Conservation (phyloP, 2,113 vertebrate species). For the Ameiurus melas region DNA sequence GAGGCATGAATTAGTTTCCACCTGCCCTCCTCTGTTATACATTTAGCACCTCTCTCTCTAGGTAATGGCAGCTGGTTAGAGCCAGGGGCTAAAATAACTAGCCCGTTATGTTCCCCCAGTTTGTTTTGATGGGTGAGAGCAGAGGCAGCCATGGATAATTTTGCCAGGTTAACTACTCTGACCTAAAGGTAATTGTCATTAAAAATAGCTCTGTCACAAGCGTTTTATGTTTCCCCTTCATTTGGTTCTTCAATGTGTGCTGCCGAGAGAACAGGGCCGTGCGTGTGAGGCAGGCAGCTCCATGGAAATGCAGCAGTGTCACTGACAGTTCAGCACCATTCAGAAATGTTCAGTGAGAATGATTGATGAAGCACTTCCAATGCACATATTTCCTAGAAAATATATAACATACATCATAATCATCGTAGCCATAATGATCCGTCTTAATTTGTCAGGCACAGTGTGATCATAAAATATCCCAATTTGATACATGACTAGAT, state of each 20-base stretch:
- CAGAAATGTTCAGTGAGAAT: constrained; percentile 8
- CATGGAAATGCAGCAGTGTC: constrained; percentile 4
- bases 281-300: constrained; percentile 14
- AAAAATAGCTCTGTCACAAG: constrained; percentile 54
- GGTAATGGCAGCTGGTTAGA: constrained; percentile 53
- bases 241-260: constrained; percentile 40
- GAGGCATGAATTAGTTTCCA: constrained; percentile 59
- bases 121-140: constrained; percentile 50
- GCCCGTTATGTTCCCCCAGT: constrained; percentile 52
- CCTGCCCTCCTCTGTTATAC: constrained; percentile 56
- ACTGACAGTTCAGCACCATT: constrained; percentile 20
- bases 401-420: constrained; percentile 59
- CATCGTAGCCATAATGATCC: constrained; percentile 5
- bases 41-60: constrained; percentile 56
- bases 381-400: constrained; percentile 55
- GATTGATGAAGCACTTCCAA: constrained; percentile 22
- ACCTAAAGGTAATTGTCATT: constrained; percentile 58
- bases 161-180: constrained; percentile 57
- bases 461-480: constrained; percentile 5
- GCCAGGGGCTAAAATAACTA: constrained; percentile 53
- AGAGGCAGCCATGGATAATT: constrained; percentile 53
- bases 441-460: neutral
- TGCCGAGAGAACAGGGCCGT: neutral
- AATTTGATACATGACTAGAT: constrained; percentile 15
- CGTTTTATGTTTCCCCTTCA: constrained; percentile 46